Percentiles rank a stretch among this genome's conserved stretches.
Evolutionary conservation across 2,888 invertebrate genomes (phyloP).

Genomic region (Acheta domesticus): DNA sequence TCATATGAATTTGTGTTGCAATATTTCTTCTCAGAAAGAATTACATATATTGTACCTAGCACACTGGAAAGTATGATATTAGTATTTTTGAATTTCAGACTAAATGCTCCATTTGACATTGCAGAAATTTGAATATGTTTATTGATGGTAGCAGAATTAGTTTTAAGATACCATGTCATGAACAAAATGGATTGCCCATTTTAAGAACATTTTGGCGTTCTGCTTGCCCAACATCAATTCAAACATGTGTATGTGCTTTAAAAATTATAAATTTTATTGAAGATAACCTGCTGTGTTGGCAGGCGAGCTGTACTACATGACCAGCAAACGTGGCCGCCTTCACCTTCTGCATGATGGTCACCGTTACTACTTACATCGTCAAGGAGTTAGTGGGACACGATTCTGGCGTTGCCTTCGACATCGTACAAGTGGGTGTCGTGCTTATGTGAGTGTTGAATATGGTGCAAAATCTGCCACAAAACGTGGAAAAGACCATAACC

Average conservation of each 20-base stretch:
- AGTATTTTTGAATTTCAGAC: too few species aligned
- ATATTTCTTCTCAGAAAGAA: too few species aligned
- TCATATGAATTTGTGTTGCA: too few species aligned
- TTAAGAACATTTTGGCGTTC: neutral
- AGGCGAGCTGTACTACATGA: slow-evolving; percentile 10
- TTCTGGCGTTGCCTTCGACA: slow-evolving; percentile 9
- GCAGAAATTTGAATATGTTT: too few species aligned
- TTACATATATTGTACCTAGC: too few species aligned
- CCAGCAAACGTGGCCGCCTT: slow-evolving; percentile 6
- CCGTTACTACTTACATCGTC: neutral
- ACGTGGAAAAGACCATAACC: neutral
- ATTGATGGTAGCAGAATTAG: too few species aligned
- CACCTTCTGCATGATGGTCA: slow-evolving; percentile 7
- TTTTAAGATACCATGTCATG: too few species aligned
- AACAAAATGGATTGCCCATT: neutral
- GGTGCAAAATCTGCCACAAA: slow-evolving; percentile 3
- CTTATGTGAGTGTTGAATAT: neutral
- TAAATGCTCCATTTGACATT: too few species aligned
- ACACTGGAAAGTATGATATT: too few species aligned
- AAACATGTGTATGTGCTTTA: neutral
- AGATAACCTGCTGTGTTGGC: slow-evolving; percentile 11
- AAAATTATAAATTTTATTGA: neutral
- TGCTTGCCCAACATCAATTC: neutral
- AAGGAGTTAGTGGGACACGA: slow-evolving; percentile 6
- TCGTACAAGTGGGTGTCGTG: slow-evolving; percentile 18